Conservation (phyloP, 2,797 vertebrate species). For the Malurus splendens region DNA sequence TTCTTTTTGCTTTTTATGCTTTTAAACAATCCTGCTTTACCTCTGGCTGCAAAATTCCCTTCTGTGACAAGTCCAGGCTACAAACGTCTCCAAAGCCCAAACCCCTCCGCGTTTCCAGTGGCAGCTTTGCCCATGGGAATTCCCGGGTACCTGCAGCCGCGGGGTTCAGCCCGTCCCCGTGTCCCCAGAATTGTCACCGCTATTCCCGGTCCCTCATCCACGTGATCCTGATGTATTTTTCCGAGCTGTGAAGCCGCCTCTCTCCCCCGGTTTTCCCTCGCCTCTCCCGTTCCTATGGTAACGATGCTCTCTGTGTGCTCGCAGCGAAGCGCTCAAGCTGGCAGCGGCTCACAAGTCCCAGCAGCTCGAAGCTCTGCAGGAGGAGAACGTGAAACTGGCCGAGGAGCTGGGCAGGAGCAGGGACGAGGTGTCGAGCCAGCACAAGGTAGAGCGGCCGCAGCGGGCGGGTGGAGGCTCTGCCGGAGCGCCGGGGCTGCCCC, state of each 20-base stretch:
- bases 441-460: constrained; percentile 68
- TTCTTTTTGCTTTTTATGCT: no score
- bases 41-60: neutral
- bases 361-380: constrained; percentile 80
- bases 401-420: constrained; percentile 79
- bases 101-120: rapidly evolving
- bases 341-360: constrained; percentile 82
- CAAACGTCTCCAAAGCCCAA: neutral
- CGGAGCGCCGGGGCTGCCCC: neutral
- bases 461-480: neutral
- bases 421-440: constrained; percentile 77
- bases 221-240: constrained; percentile 66
- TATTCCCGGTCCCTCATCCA: rapidly evolving
- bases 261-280: constrained; percentile 72
- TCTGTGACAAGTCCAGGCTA: neutral
- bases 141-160: neutral
- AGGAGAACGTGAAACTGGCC: constrained; percentile 85
- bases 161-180: rapidly evolving
- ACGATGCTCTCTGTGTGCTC: constrained; percentile 71
- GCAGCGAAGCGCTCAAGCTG: constrained; percentile 87
- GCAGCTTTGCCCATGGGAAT: rapidly evolving
- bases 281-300: constrained; percentile 78
- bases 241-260: constrained; percentile 65
- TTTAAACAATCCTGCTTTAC: neutral
- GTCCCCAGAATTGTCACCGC: neutral